Base-by-base conservation (phyloP, 2,888 invertebrate genomes). In the Lochmaea crataegi region DNA sequence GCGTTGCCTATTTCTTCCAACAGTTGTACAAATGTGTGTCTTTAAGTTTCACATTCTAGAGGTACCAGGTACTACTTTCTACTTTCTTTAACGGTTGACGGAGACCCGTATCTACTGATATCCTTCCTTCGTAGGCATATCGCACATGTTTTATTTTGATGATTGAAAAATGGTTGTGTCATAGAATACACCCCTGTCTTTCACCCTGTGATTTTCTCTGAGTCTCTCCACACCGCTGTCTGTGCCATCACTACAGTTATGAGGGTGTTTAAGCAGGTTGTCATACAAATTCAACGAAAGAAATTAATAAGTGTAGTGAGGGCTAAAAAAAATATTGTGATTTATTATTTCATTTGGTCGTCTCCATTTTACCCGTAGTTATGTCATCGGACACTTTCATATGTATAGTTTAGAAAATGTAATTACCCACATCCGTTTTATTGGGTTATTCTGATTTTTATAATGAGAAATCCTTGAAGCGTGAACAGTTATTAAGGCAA, bases 201-300 rank as follows among this genome's bases (percentile, higher is more conserved):
- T 0, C 4, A 0, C 26, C 26, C 32, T 32, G 32, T 32, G 32
- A 32, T 32, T 32, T 32, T 32, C 6, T 32, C 32, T 32, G 32
- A 32, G 32, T 32, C 32, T 7, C 6, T 32, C 32, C 32, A 32
- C 32, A 32, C 32, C 32, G 32, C 32, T 32, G 32, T 32, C 32
- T 57, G 16, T 11, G n/a, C 48, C 61, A 61, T 61, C 68, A 51
- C 48, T 68, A 61, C 72, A 77, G 75, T 66, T 65, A 78, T 75
- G 75, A 73, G 77, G 78, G 78, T 73, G 75, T 75, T 76, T 80
- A 79, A 79, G 80, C 79, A 76, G 78, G 69, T 80, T 80, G 80
- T 76, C 75, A 74, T 76, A 76, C 65, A 71, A 75, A 72, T 76
- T 74, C 61, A 58, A 65, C 51, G 72, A 68, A 73, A 68, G 65